Evolutionary conservation across 2,113 vertebrate genomes (phyloP).

Genomic region (Solea senegalensis): DNA sequence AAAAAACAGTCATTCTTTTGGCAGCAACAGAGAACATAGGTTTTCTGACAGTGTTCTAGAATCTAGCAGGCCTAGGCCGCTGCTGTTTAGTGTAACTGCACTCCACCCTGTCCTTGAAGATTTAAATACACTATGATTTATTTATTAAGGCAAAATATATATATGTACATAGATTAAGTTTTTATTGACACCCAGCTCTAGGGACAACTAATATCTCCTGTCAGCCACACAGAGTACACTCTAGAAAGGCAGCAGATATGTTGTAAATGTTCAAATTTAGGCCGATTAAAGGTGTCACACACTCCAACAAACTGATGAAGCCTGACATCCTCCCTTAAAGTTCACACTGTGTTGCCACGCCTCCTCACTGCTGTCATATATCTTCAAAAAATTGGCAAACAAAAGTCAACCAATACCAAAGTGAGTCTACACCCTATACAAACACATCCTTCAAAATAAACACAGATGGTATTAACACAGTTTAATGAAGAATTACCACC

Average conservation of each 20-base stretch:
- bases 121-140: slow-evolving; percentile 66
- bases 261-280: too few species aligned
- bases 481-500: not conserved
- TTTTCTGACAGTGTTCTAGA: slow-evolving; percentile 8
- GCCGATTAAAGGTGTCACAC: too few species aligned
- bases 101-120: slow-evolving; percentile 40
- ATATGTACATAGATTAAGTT: slow-evolving; percentile 46
- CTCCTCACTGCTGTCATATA: not conserved
- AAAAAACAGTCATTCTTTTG: slow-evolving; percentile 4
- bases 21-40: not conserved
- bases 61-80: slow-evolving; percentile 12
- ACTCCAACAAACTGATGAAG: not conserved
- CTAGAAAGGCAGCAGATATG: slow-evolving; percentile 1
- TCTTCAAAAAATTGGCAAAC: slow-evolving; percentile 9
- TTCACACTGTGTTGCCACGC: not conserved
- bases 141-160: slow-evolving; percentile 69
- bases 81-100: slow-evolving; percentile 14
- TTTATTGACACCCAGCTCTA: slow-evolving; percentile 40
- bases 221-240: not conserved
- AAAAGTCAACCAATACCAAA: not conserved
- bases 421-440: slow-evolving; percentile 19
- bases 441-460: slow-evolving; percentile 50
- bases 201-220: slow-evolving; percentile 18
- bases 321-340: not conserved
- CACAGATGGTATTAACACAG: not conserved